Evolutionary conservation across 2,797 vertebrate genomes (phyloP), one percentile per base, ranked within the genome.

Genomic region (Sciurus carolinensis): DNA sequence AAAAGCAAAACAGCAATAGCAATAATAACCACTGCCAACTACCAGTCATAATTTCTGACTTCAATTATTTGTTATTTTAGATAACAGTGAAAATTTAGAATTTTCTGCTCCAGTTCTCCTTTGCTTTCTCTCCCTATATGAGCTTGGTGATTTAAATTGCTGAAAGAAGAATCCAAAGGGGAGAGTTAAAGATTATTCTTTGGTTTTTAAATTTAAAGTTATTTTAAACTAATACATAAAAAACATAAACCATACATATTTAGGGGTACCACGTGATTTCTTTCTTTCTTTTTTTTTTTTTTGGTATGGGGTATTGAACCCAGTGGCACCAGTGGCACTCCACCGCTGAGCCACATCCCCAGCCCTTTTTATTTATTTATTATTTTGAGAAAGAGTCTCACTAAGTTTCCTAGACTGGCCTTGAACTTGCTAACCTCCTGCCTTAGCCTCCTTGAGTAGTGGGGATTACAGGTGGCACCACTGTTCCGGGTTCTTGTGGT

Each of bases 61-160:
- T 91, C 15, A 54, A 1, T 26, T 81, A 66, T 95, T 80, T 39
- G n/a, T 59, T 92, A 10, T 62, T 97, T 94, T 85, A 54, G 39
- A 33, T 64, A 85, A 47, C 20, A 52, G 30, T 72, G 33, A 94
- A 84, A 39, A 28, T 88, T 66, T 77, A 75, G 13, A 87, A n/a
- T 44, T 14, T 91, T 28, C 80, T 83, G 47, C 4, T 39, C 50
- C 20, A 85, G 39, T 76, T 59, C 42, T 62, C 14, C 54, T 47
- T 75, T 52, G 3, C 28, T 87, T 92, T 90, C 18, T 95, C 57
- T 76, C 3, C 84, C 87, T 94, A 87, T 5, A 83, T 50, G 52
- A 83, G 18, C 17, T 75, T 87, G 15, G 3, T 54, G 20, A 14
- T 73, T 85, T 73, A 77, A 73, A 5, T 57, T 86, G 39, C 14